Conservation (phyloP, 1,140 invertebrate genomes). For the Drosophila quadrilineata region DNA sequence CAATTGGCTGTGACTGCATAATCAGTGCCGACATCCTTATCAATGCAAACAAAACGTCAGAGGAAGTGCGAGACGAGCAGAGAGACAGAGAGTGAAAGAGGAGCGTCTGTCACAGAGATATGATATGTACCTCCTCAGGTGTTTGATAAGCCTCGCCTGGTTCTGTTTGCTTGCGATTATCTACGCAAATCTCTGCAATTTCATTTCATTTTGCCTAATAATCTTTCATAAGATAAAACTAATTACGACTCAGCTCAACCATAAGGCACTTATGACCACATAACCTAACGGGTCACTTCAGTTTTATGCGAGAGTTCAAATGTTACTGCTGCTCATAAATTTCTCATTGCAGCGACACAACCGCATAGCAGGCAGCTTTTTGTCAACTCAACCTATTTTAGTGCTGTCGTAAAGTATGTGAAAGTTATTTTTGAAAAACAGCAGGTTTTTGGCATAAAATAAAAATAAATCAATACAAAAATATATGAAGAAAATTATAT, state of each 20-base stretch:
- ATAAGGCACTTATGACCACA: no score
- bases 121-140: neutral
- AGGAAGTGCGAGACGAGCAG: no score
- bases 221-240: slow-evolving; percentile 10
- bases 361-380: slow-evolving; percentile 11
- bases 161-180: neutral
- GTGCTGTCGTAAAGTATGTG: slow-evolving; percentile 8
- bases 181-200: slow-evolving; percentile 16
- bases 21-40: slow-evolving; percentile 16
- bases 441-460: no score
- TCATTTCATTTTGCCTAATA: slow-evolving; percentile 10
- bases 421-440: neutral
- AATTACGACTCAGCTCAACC: slow-evolving; percentile 9
- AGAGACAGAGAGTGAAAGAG: neutral
- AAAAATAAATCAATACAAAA: no score
- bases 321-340: neutral
- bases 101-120: slow-evolving; percentile 2
- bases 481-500: no score
- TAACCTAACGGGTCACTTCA: no score
- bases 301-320: no score
- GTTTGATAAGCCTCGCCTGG: slow-evolving; percentile 8
- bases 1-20: neutral
- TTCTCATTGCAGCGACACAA: neutral
- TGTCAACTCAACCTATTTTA: neutral
- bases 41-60: slow-evolving; percentile 16